These are phyloP conservation scores for Agapornis roseicollis DNA, from an alignment of 2,113 vertebrate genomes.

Conservation along the genomic window DNA sequence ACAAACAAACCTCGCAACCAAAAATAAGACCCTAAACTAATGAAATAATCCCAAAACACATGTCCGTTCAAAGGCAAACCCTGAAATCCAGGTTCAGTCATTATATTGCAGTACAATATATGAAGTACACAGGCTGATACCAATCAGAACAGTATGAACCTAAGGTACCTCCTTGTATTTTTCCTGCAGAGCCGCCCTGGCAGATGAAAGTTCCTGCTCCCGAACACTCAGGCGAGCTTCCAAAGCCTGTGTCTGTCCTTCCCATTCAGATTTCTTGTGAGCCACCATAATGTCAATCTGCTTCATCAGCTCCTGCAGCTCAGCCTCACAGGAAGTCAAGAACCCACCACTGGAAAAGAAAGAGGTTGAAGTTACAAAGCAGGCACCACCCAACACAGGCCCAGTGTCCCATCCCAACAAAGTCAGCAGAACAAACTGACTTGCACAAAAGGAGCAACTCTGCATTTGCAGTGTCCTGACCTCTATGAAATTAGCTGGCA, in stretches of 20 bases:
- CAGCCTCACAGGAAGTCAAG: conserved; percentile 86
- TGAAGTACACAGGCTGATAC: not conserved
- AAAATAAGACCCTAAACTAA: not conserved
- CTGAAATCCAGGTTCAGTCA: not conserved
- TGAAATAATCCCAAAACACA: not conserved
- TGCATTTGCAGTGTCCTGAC: fast-evolving
- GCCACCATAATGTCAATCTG: conserved; percentile 98
- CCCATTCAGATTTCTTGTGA: conserved; percentile 88
- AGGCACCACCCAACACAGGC: not conserved
- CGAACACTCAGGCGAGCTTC: conserved; percentile 77
- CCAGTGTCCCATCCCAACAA: not conserved
- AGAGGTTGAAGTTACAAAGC: not conserved
- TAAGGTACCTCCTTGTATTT: conserved; percentile 85
- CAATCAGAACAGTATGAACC: not conserved
- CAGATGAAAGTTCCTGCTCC: conserved; percentile 81
- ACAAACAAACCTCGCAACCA: not conserved
- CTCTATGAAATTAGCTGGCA: not conserved
- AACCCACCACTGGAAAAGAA: conserved; percentile 45
- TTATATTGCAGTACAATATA: not conserved
- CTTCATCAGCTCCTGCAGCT: conserved; percentile 94
- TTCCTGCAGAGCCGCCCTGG: conserved; percentile 74
- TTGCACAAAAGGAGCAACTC: not conserved
- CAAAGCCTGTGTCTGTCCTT: conserved; percentile 80
- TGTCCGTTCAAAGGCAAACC: not conserved
- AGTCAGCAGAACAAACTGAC: not conserved